These are phyloP conservation scores for Metalampra italica DNA, from an alignment of 2,888 invertebrate species.

Conservation along the genomic window DNA sequence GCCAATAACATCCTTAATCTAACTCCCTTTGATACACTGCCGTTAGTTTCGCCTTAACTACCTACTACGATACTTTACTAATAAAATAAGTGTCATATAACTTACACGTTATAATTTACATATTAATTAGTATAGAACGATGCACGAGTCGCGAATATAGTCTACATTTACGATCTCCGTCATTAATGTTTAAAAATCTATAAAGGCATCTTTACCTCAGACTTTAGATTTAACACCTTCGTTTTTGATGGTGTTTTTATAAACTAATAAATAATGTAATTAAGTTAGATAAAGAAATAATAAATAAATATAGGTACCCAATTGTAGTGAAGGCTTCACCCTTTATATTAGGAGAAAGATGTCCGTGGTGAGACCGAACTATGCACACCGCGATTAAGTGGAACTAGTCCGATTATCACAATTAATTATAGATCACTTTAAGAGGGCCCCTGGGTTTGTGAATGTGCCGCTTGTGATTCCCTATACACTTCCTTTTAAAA, in stretches of 20 bases:
- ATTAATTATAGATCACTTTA: conserved; percentile 37
- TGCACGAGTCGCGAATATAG: conserved; percentile 64
- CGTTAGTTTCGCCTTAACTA: conserved; percentile 64
- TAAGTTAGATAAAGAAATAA: conserved; percentile 63
- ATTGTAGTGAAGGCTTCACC: conserved; percentile 48
- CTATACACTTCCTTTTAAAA: too few species aligned
- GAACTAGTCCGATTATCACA: conserved; percentile 64
- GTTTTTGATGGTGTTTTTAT: conserved; percentile 64
- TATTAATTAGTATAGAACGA: conserved; percentile 70
- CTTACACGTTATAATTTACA: conserved; percentile 57
- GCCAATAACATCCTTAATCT: conserved; percentile 72
- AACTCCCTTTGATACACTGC: conserved; percentile 68
- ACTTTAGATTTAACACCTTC: conserved; percentile 76
- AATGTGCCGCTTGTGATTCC: too few species aligned
- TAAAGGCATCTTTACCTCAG: conserved; percentile 79
- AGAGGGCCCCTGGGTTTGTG: too few species aligned
- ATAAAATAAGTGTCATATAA: conserved; percentile 76
- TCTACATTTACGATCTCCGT: conserved; percentile 59
- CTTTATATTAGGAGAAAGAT: conserved; percentile 14
- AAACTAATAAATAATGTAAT: conserved; percentile 63
- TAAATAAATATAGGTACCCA: conserved; percentile 72
- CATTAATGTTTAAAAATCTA: conserved; percentile 74
- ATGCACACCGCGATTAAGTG: conserved; percentile 13
- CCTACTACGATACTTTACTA: conserved; percentile 65
- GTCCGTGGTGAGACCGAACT: conserved; percentile 35